phyloP scores from a whole-genome alignment of 2,888 invertebrate genomes.

The Pseudococcus longispinus region DNA sequence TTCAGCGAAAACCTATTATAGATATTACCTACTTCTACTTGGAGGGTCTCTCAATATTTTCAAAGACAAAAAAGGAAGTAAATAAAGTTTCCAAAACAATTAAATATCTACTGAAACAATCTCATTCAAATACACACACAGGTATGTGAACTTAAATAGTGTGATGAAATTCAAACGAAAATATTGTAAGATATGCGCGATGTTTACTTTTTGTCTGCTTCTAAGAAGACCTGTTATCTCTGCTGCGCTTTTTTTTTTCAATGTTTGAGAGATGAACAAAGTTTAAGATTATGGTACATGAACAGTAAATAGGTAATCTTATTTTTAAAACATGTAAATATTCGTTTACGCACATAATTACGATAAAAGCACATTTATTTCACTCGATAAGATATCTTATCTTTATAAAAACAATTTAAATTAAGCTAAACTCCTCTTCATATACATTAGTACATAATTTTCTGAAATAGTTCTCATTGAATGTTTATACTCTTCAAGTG shows the following conservation, averaged over 20 bases:
- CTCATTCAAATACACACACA: too few relatives aligned
- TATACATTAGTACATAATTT: neutral
- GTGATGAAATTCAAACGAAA: neutral
- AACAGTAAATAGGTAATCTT: neutral
- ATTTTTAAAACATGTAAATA: neutral
- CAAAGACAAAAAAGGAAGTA: too few relatives aligned
- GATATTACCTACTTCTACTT: too few relatives aligned
- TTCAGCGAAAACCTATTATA: too few relatives aligned
- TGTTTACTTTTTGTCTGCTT: neutral
- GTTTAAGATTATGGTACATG: neutral
- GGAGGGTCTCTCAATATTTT: too few relatives aligned
- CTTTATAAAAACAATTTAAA: conserved; percentile 17
- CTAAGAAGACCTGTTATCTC: neutral
- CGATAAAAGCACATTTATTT: conserved; percentile 17
- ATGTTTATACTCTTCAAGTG: neutral
- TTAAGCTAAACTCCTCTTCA: neutral
- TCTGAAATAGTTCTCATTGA: conserved; percentile 33
- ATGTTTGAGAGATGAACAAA: neutral
- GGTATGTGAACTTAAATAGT: too few relatives aligned
- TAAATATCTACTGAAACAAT: too few relatives aligned
- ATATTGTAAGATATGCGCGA: neutral
- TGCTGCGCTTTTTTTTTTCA: neutral
- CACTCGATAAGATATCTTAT: conserved; percentile 48
- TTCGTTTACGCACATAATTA: neutral
- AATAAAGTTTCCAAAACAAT: too few relatives aligned